These are phyloP conservation scores for Drosophila differens DNA, from an alignment of 2,888 invertebrate genomes.

Conservation along the genomic window DNA sequence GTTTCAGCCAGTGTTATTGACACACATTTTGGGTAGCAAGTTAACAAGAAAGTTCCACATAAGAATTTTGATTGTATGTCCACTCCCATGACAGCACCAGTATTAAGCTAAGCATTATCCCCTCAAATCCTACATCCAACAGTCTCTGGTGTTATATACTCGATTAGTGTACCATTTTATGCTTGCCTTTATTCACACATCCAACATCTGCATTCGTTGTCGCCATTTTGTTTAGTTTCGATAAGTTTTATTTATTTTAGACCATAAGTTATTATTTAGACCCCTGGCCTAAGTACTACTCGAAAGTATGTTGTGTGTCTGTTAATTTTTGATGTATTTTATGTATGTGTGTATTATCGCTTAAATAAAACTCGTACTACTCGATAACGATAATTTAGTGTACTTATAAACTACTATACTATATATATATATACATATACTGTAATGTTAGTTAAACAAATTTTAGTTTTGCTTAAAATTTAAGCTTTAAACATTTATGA, in stretches of 20 bases:
- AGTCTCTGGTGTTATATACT: slow-evolving; percentile 51
- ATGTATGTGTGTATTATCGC: slow-evolving; percentile 72
- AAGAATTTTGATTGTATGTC: slow-evolving; percentile 34
- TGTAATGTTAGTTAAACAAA: slow-evolving; percentile 68
- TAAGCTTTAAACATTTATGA: slow-evolving; percentile 67
- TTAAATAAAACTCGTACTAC: slow-evolving; percentile 50
- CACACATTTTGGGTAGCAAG: slow-evolving; percentile 20
- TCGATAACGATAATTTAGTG: slow-evolving; percentile 45
- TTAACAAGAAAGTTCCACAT: slow-evolving; percentile 37
- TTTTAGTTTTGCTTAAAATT: slow-evolving; percentile 70
- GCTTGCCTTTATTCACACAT: slow-evolving; percentile 38
- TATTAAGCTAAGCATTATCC: slow-evolving; percentile 75
- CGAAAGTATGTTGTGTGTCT: slow-evolving; percentile 61
- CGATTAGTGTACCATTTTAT: slow-evolving; percentile 33
- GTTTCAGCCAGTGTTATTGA: slow-evolving; percentile 24
- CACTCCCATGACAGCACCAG: slow-evolving; percentile 80
- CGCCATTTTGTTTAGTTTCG: slow-evolving; percentile 68
- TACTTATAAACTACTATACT: slow-evolving; percentile 30
- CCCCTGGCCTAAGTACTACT: slow-evolving; percentile 51
- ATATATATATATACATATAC: slow-evolving; percentile 9
- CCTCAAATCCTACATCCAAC: slow-evolving; percentile 18
- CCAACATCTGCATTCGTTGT: slow-evolving; percentile 40
- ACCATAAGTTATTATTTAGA: slow-evolving; percentile 41
- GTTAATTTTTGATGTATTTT: slow-evolving; percentile 44
- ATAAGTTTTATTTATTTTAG: slow-evolving; percentile 77